These are phyloP conservation scores for Limnephilus marmoratus DNA, from an alignment of 2,888 invertebrate genomes.

Conservation along the genomic window DNA sequence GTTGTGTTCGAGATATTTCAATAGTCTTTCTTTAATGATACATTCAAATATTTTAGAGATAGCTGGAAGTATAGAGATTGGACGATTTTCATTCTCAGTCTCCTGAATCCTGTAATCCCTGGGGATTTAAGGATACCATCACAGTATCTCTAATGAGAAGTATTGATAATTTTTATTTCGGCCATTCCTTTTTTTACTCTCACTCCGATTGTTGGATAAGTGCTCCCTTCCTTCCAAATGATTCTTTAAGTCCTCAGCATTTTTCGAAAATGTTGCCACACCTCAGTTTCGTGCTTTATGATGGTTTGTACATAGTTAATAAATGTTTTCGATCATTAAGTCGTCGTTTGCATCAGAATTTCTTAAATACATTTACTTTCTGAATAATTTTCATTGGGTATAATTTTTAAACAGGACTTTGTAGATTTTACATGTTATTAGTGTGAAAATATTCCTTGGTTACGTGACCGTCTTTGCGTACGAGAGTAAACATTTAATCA, in stretches of 20 bases:
- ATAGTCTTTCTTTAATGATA: too few relatives aligned
- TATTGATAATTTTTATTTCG: not conserved
- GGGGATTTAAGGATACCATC: not conserved
- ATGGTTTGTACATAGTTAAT: not conserved
- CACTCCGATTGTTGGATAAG: not conserved
- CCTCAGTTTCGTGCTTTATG: not conserved
- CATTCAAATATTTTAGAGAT: too few relatives aligned
- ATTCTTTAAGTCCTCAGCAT: not conserved
- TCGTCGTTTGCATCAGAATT: too few relatives aligned
- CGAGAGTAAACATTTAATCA: not conserved
- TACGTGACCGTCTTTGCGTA: not conserved
- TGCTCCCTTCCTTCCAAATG: not conserved
- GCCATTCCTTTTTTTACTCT: not conserved
- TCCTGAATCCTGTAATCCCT: not conserved
- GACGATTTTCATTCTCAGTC: not conserved
- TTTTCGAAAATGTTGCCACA: not conserved
- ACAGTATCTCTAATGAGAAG: not conserved
- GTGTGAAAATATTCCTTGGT: constrained; percentile 2
- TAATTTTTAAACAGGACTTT: not conserved
- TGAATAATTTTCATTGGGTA: not conserved
- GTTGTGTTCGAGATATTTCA: too few relatives aligned
- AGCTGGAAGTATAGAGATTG: too few relatives aligned
- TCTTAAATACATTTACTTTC: not conserved
- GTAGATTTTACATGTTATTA: not conserved
- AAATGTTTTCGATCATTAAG: too few relatives aligned